phyloP scores from a whole-genome alignment of 2,113 vertebrate species.

The Neodontobutis hainanensis region DNA sequence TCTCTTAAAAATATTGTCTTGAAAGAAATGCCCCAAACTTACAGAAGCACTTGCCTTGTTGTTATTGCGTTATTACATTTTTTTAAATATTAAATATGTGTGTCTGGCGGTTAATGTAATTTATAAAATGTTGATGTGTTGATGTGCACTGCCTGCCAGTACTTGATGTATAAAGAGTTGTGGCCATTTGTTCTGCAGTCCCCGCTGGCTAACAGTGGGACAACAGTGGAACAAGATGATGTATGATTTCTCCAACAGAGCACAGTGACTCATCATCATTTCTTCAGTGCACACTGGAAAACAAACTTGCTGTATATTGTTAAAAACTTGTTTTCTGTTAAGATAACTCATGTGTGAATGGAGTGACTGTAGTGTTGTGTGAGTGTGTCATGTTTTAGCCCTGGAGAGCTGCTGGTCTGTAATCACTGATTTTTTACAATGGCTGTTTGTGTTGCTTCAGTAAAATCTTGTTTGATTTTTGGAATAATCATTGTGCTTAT shows the following conservation, averaged over 20 bases:
- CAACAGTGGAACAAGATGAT: background rate
- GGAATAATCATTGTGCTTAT: conserved; percentile 2
- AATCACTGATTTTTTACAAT: conserved; percentile 22
- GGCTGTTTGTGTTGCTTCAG: conserved; percentile 1
- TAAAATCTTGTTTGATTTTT: conserved; percentile 9
- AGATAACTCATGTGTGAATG: background rate
- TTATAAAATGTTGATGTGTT: background rate
- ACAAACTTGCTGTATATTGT: background rate
- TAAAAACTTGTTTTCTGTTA: background rate
- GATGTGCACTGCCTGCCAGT: background rate
- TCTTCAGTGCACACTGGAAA: conserved; percentile 2
- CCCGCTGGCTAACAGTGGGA: background rate
- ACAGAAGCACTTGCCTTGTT: background rate
- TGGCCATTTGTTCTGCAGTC: background rate
- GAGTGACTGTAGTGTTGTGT: background rate
- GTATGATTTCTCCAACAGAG: conserved; percentile 1
- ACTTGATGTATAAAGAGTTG: background rate
- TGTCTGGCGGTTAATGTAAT: background rate
- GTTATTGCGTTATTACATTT: background rate
- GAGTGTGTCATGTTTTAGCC: conserved; percentile 41
- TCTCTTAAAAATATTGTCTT: no score
- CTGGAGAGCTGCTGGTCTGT: conserved; percentile 60
- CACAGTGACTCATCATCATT: conserved; percentile 1
- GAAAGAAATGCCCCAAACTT: background rate
- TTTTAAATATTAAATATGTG: background rate